Conservation (phyloP, 2,888 invertebrate species). For the Phoenoteleia sp. region DNA sequence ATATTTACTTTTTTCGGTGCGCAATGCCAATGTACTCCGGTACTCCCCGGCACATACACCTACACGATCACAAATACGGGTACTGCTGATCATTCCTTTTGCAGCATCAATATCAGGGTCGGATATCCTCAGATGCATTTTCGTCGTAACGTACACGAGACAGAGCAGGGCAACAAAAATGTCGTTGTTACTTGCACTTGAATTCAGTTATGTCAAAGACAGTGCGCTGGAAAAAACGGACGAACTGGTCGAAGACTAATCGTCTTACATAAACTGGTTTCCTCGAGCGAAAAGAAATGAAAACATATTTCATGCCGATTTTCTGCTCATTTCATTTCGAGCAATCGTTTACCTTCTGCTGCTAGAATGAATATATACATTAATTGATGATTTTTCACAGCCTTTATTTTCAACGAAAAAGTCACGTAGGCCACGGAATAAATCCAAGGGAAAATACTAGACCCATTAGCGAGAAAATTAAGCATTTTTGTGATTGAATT, state of each 20-base stretch:
- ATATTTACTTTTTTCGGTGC: slow-evolving; percentile 46
- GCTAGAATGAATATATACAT: slow-evolving; percentile 46
- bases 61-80: slow-evolving; percentile 54
- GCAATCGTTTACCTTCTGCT: slow-evolving; percentile 52
- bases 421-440: slow-evolving; percentile 4
- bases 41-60: slow-evolving; percentile 57
- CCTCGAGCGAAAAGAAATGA: slow-evolving; percentile 53
- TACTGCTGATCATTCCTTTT: slow-evolving; percentile 37
- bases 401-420: slow-evolving; percentile 25
- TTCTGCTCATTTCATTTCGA: slow-evolving; percentile 68
- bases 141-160: slow-evolving; percentile 10
- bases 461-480: slow-evolving; percentile 35
- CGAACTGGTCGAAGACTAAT: slow-evolving; percentile 65
- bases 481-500: slow-evolving; percentile 37
- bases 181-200: slow-evolving; percentile 55
- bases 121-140: slow-evolving; percentile 46
- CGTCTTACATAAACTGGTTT: slow-evolving; percentile 68
- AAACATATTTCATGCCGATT: slow-evolving; percentile 67
- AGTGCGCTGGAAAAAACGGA: slow-evolving; percentile 43
- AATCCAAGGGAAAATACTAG: slow-evolving; percentile 18
- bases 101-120: slow-evolving; percentile 61
- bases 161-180: slow-evolving; percentile 36
- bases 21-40: slow-evolving; percentile 49
- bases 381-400: slow-evolving; percentile 61
- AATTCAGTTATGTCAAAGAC: slow-evolving; percentile 62